Conservation (phyloP, 1,140 invertebrate species). For the Bombus vancouverensis region DNA sequence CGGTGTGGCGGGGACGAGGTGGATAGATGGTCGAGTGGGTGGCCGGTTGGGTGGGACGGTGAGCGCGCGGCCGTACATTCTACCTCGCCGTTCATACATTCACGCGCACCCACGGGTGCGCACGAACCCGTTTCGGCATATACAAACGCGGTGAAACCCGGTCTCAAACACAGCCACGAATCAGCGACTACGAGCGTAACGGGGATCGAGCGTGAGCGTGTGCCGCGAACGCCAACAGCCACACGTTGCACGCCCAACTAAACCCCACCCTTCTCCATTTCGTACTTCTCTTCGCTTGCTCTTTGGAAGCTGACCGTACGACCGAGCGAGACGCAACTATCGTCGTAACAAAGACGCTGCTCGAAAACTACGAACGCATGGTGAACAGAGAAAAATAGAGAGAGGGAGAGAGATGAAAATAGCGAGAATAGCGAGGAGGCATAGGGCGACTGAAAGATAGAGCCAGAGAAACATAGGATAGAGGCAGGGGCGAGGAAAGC, state of each 20-base stretch:
- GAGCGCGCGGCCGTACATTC: conserved; percentile 23
- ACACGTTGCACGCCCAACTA: conserved; percentile 59
- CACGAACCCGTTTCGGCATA: conserved; percentile 38
- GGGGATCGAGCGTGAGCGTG: not conserved
- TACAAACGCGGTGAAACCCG: conserved; percentile 17
- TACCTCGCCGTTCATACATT: conserved; percentile 53
- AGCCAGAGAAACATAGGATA: not conserved
- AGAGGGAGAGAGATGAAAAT: not conserved
- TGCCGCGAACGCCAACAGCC: conserved; percentile 14
- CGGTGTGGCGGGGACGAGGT: conserved; percentile 14
- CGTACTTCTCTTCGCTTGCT: not conserved
- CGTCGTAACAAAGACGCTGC: not conserved
- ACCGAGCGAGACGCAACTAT: not conserved
- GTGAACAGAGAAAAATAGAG: not conserved
- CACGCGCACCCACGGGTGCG: conserved; percentile 31
- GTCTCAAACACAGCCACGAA: not conserved
- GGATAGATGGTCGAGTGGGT: not conserved
- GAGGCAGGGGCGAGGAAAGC: not conserved
- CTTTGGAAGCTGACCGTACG: conserved; percentile 14
- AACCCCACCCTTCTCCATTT: conserved; percentile 34
- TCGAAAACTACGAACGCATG: not conserved
- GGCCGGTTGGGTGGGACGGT: conserved; percentile 7
- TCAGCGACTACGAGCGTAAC: conserved; percentile 13
- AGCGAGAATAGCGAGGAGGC: not conserved
- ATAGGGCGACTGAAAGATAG: not conserved